Percentiles rank a stretch among this genome's conserved stretches.
Evolutionary conservation across 2,888 invertebrate genomes (phyloP).

Genomic region (Ypsolopha scabrella): DNA sequence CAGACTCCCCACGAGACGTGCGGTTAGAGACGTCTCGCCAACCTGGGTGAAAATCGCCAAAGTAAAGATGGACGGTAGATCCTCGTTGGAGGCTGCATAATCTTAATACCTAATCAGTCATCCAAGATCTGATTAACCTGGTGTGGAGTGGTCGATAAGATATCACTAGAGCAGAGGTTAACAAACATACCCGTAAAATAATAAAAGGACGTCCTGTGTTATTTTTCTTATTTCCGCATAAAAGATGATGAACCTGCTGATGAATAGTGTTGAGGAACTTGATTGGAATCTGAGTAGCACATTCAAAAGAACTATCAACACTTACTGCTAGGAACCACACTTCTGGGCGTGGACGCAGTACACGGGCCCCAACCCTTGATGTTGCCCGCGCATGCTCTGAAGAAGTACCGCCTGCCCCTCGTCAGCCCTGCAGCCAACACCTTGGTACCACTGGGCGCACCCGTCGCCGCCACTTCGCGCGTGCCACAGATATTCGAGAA

Average conservation of each 20-base stretch:
- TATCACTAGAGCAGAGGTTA: too few species aligned
- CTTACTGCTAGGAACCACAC: constrained; percentile 92
- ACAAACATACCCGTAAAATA: too few species aligned
- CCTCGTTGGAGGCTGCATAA: not conserved
- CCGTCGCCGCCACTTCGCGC: constrained; percentile 71
- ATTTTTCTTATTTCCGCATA: too few species aligned
- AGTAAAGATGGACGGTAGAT: not conserved
- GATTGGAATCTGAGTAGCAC: too few species aligned
- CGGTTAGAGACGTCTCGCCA: constrained; percentile 87
- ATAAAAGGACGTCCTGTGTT: too few species aligned
- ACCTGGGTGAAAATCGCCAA: constrained; percentile 51
- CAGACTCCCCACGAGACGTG: constrained; percentile 69
- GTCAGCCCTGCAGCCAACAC: constrained; percentile 75
- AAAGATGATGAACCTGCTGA: too few species aligned
- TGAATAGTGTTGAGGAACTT: not conserved
- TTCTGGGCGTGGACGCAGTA: constrained; percentile 81
- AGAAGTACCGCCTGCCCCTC: constrained; percentile 90
- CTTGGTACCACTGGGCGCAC: constrained; percentile 48
- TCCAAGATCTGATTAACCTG: not conserved
- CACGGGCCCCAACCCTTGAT: constrained; percentile 90
- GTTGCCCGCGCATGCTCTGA: constrained; percentile 93
- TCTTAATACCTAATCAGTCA: not conserved
- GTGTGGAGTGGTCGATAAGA: too few species aligned
- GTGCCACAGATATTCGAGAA: constrained; percentile 87
- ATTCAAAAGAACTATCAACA: constrained; percentile 16